phyloP scores from a whole-genome alignment of 2,888 invertebrate genomes.

The Vannuccia rotundouncinata region DNA sequence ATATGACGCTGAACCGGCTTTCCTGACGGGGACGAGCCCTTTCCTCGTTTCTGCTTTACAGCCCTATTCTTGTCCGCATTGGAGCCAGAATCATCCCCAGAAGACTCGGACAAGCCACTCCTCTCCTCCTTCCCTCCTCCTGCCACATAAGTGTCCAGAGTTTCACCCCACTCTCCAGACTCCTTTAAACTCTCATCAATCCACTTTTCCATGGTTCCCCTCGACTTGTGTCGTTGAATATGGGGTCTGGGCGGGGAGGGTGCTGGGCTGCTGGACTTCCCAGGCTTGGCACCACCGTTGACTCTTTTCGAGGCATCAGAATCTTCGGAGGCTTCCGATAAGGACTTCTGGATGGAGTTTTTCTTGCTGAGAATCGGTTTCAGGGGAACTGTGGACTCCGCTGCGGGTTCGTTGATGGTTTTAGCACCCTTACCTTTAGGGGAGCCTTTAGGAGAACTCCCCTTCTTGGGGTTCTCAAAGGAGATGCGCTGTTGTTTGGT shows the following conservation, averaged over 20 bases:
- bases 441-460: not conserved
- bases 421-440: not conserved
- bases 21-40: not conserved
- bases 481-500: conserved; percentile 6
- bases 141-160: not conserved
- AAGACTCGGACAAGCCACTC: not conserved
- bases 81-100: not conserved
- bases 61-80: not conserved
- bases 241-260: not conserved
- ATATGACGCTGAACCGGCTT: not conserved
- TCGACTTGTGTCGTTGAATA: not conserved
- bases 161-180: not conserved
- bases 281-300: no score
- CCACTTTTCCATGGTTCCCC: conserved; percentile 2
- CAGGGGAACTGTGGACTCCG: not conserved
- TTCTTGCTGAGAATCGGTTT: conserved; percentile 11
- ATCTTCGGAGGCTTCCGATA: not conserved
- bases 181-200: not conserved
- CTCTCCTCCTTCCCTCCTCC: not conserved
- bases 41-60: not conserved
- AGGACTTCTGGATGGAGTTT: not conserved
- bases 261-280: not conserved
- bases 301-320: no score
- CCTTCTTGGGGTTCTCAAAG: not conserved
- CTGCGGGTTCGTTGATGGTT: not conserved